Evolutionary conservation across 1,140 invertebrate species (phyloP), one percentile per base, ranked within the genome.

Genomic region (Heliconius nattereri): DNA sequence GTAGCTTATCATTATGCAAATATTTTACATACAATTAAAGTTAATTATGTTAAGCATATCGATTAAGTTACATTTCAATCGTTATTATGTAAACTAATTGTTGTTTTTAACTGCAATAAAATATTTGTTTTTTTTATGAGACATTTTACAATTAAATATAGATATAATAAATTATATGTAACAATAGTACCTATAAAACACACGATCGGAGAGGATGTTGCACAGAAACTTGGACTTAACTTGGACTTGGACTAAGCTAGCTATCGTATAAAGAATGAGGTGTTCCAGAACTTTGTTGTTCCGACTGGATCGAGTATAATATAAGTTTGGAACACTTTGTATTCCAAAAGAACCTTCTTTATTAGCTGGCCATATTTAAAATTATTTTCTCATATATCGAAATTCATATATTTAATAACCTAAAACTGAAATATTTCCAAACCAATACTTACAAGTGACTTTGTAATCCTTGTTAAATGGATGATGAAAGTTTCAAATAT

Each of bases 401-500:
- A 19, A 52, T 20, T 13, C 5, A 19, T 20, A 52, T 52, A 52
- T 1, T 52, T 52, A 19, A 52, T 20, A 52, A 52, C 7, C 6
- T 19, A 20, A 19, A 52, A 52, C 7, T 19, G 1, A 52, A 52
- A 52, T 52, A 52, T 52, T 45, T 45, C 16, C 49, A 52, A 52
- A 52, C 20, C 49, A 20, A 49, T 73, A 49, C 19, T 73, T 45
- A 49, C n/a, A 49, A 23, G 26, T 73, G 37, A 75, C 29, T 75
- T 75, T 45, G 52, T 73, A 73, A 80, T 57, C 35, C 70, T 54
- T 60, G 75, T 75, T 40, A 76, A 80, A 80, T 72, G 75, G 79
- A 76, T 80, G 79, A 76, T 49, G 52, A 80, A 76, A 80, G 74
- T 76, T 80, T 45, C 35, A 52, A 66, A 70, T 74, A 76, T 80